These are phyloP conservation scores for Urosaurus nigricauda DNA, from an alignment of 2,797 vertebrate species.

Conservation along the genomic window DNA sequence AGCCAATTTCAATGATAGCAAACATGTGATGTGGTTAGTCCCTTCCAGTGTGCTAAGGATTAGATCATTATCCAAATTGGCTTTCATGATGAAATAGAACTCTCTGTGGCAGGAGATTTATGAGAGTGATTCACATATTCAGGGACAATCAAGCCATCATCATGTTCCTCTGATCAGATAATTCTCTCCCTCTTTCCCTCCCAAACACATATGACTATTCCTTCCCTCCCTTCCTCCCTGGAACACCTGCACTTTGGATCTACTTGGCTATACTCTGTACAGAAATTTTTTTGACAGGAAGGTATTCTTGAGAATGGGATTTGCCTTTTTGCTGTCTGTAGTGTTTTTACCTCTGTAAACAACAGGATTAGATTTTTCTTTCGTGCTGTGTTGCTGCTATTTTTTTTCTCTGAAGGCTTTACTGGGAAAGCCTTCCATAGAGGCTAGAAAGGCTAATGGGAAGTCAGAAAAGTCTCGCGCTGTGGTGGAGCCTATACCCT, in stretches of 20 bases:
- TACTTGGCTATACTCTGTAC: background rate
- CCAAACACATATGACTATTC: background rate
- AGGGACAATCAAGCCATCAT: background rate
- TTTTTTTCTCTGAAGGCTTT: background rate
- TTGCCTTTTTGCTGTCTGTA: background rate
- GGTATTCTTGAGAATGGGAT: background rate
- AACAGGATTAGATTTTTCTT: background rate
- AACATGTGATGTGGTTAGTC: background rate
- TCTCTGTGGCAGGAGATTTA: background rate
- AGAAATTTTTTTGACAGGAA: background rate
- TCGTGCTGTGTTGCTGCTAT: background rate
- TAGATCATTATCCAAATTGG: conserved; percentile 10
- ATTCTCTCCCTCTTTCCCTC: background rate
- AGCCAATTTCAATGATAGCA: background rate
- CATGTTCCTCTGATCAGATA: background rate
- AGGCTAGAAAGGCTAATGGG: background rate
- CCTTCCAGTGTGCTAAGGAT: background rate
- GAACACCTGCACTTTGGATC: background rate
- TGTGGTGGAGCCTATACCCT: background rate
- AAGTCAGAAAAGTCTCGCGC: background rate
- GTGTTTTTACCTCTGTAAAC: background rate
- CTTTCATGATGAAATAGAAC: background rate
- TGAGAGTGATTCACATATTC: background rate
- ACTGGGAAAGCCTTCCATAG: background rate
- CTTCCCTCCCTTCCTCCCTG: background rate